Percentiles rank a stretch among this genome's conserved stretches.
phyloP scores from a whole-genome alignment of 2,888 invertebrate species.

The Calameuta idolon region DNA sequence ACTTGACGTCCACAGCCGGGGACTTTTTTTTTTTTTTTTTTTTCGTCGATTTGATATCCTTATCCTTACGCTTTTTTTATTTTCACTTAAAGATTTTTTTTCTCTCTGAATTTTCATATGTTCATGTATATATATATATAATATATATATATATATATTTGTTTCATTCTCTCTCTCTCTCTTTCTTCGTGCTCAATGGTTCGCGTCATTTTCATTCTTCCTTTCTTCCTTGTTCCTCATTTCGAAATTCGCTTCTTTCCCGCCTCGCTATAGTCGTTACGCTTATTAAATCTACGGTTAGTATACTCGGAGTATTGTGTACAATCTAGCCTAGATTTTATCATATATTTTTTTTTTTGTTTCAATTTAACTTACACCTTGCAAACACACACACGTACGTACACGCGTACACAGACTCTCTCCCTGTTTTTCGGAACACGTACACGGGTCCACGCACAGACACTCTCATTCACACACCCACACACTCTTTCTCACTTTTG shows the following conservation, averaged over 20 bases:
- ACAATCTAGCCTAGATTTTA: constrained; percentile 44
- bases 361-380: neutral
- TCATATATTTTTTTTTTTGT: neutral
- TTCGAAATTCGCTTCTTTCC: neutral
- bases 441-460: neutral
- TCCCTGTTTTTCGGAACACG: neutral
- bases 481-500: constrained; percentile 18
- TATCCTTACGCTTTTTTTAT: neutral
- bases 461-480: neutral
- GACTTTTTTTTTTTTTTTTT: constrained; percentile 5
- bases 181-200: neutral
- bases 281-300: constrained; percentile 48
- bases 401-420: neutral
- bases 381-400: neutral
- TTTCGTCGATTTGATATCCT: constrained; percentile 13
- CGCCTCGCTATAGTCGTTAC: constrained; percentile 3
- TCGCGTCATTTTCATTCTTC: neutral
- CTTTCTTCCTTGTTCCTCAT: neutral
- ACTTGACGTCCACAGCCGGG: constrained; percentile 32
- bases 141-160: constrained; percentile 10
- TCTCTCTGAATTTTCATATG: neutral
- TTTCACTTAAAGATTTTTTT: neutral
- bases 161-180: neutral
- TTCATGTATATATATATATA: neutral
- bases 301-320: constrained; percentile 64